Percentiles rank a stretch among this genome's conserved stretches.
Conservation (phyloP, 2,888 invertebrate species). For the Arrhopalites spinosus region DNA sequence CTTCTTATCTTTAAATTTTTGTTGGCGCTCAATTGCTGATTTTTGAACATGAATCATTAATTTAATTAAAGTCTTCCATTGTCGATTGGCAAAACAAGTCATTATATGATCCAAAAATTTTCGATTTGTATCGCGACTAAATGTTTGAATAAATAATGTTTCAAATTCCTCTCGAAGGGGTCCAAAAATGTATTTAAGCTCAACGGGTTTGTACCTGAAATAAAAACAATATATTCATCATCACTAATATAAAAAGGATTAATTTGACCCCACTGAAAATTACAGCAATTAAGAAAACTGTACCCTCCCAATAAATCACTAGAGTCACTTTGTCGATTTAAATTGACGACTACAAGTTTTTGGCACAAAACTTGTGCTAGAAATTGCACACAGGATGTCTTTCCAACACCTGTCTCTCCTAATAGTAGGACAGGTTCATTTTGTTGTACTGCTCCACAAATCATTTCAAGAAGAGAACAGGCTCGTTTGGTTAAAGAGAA, state of each 20-base stretch:
- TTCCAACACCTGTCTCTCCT: slow-evolving; percentile 98
- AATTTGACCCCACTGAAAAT: too few relatives aligned
- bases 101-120: slow-evolving; percentile 80
- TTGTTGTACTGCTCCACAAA: slow-evolving; percentile 80
- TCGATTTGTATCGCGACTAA: slow-evolving; percentile 78
- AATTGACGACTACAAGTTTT: slow-evolving; percentile 90
- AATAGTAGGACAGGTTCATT: slow-evolving; percentile 91
- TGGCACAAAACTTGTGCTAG: slow-evolving; percentile 82
- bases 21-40: slow-evolving; percentile 52
- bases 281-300: not conserved
- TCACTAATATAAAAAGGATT: slow-evolving; percentile 36
- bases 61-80: slow-evolving; percentile 73
- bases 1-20: slow-evolving; percentile 2
- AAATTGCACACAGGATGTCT: slow-evolving; percentile 93
- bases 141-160: slow-evolving; percentile 73
- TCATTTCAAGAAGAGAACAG: slow-evolving; percentile 80
- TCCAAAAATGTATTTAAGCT: slow-evolving; percentile 78
- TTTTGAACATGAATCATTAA: slow-evolving; percentile 76
- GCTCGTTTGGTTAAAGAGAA: slow-evolving; percentile 85
- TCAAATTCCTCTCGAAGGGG: slow-evolving; percentile 86
- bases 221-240: not conserved
- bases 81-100: slow-evolving; percentile 72
- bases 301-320: slow-evolving; percentile 93
- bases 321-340: slow-evolving; percentile 98
- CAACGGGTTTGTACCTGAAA: slow-evolving; percentile 84